These are phyloP conservation scores for Gallinago paraguaiae DNA, from an alignment of 2,113 vertebrate genomes.

Conservation along the genomic window DNA sequence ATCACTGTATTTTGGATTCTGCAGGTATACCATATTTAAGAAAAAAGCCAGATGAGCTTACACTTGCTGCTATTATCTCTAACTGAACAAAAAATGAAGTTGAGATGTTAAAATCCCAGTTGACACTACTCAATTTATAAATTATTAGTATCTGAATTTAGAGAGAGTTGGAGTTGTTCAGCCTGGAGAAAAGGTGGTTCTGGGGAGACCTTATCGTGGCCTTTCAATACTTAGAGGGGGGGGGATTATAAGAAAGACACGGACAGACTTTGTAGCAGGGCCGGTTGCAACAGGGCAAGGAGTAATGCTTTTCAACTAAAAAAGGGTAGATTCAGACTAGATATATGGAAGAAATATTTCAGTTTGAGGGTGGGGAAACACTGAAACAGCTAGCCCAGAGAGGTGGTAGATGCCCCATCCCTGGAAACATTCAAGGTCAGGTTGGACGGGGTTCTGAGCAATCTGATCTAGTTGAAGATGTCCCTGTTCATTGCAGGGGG, in stretches of 20 bases:
- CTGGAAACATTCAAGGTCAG: background rate
- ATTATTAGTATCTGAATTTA: background rate
- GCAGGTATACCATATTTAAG: background rate
- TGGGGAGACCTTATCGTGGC: background rate
- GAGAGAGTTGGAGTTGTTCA: background rate
- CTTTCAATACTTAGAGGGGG: background rate
- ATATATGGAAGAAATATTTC: background rate
- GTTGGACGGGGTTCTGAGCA: background rate
- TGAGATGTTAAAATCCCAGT: background rate
- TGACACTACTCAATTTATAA: background rate
- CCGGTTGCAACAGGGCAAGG: background rate
- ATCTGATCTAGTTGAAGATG: background rate
- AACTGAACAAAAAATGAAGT: background rate
- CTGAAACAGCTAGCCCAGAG: background rate
- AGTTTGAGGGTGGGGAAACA: background rate
- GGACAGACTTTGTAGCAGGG: background rate
- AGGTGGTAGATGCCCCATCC: no score
- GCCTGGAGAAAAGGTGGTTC: background rate
- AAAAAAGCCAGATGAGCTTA: background rate
- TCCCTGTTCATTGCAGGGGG: background rate
- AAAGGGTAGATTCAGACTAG: background rate
- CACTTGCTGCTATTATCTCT: background rate
- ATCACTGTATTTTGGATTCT: background rate
- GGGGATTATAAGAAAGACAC: background rate
- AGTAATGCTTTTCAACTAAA: background rate